Percentiles rank a stretch among this genome's conserved stretches.
Evolutionary conservation across 2,888 invertebrate genomes (phyloP).

Genomic region (Sarcophaga rosellei): DNA sequence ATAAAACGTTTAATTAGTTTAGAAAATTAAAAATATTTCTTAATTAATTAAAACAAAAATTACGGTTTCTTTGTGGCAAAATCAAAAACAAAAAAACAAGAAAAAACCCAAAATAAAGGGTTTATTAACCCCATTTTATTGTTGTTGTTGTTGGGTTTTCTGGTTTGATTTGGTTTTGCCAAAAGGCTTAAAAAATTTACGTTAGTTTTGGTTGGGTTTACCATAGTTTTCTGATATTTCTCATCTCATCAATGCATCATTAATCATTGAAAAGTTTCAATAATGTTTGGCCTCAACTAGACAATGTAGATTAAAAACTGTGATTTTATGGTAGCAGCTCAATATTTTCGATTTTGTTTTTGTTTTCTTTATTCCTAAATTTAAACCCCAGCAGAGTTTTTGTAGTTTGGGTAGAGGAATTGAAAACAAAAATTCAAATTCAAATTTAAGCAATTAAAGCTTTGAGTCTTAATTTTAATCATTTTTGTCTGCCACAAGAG

Average conservation of each 20-base stretch:
- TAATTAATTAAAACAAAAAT: conserved; percentile 39
- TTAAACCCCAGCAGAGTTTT: conserved; percentile 19
- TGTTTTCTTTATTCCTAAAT: not conserved
- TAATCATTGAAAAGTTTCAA: conserved; percentile 58
- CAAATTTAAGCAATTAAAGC: not conserved
- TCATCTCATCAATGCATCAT: conserved; percentile 48
- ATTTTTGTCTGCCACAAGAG: too few species aligned
- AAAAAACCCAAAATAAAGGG: too few species aligned
- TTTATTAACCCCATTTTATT: conserved; percentile 53
- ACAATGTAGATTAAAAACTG: conserved; percentile 46
- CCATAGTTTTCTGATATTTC: conserved; percentile 10
- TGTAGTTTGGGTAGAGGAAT: not conserved
- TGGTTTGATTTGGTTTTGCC: conserved; percentile 27
- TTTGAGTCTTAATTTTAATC: not conserved
- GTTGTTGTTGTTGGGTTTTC: not conserved
- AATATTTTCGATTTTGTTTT: not conserved
- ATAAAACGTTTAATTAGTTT: conserved; percentile 36
- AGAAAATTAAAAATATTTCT: conserved; percentile 26
- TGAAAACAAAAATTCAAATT: not conserved
- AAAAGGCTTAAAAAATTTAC: conserved; percentile 50
- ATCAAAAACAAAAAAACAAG: too few species aligned
- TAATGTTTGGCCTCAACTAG: conserved; percentile 53
- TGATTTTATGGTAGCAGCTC: conserved; percentile 56
- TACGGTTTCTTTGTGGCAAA: conserved; percentile 13
- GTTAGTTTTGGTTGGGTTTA: conserved; percentile 39